Percentiles rank a stretch among this genome's conserved stretches.
Evolutionary conservation across 2,888 invertebrate species (phyloP).

Genomic region (Cataglyphis albicans): DNA sequence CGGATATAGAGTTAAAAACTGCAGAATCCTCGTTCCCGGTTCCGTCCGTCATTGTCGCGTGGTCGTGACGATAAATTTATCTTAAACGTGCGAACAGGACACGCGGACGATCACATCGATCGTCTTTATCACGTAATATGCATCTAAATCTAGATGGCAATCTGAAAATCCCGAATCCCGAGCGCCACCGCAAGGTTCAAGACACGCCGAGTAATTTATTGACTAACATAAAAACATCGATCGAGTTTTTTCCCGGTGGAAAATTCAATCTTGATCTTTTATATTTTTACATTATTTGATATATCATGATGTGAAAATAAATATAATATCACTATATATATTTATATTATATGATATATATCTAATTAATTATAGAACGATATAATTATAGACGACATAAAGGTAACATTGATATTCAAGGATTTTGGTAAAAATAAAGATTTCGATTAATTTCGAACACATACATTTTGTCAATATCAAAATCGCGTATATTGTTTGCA

Average conservation of each 20-base stretch:
- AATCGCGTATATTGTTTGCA: neutral
- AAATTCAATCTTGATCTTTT: neutral
- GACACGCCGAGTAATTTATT: neutral
- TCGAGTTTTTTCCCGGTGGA: neutral
- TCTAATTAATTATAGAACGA: neutral
- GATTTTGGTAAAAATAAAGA: neutral
- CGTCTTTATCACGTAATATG: slow-evolving; percentile 50
- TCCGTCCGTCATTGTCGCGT: slow-evolving; percentile 73
- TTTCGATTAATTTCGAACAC: neutral
- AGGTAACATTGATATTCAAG: no score
- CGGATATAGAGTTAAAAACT: slow-evolving; percentile 72
- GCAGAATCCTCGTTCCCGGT: slow-evolving; percentile 72
- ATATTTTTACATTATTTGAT: neutral
- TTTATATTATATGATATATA: no score
- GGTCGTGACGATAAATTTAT: slow-evolving; percentile 5
- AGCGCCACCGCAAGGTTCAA: neutral
- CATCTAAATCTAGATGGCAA: neutral
- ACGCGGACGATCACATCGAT: slow-evolving; percentile 11
- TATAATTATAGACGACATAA: no score
- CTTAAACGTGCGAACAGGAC: slow-evolving; percentile 46
- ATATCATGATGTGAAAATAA: no score
- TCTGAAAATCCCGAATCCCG: slow-evolving; percentile 21
- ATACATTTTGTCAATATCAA: neutral
- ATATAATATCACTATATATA: no score
- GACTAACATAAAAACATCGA: neutral